Evolutionary conservation across 2,797 vertebrate species (phyloP).

Genomic region (Dallia pectoralis): DNA sequence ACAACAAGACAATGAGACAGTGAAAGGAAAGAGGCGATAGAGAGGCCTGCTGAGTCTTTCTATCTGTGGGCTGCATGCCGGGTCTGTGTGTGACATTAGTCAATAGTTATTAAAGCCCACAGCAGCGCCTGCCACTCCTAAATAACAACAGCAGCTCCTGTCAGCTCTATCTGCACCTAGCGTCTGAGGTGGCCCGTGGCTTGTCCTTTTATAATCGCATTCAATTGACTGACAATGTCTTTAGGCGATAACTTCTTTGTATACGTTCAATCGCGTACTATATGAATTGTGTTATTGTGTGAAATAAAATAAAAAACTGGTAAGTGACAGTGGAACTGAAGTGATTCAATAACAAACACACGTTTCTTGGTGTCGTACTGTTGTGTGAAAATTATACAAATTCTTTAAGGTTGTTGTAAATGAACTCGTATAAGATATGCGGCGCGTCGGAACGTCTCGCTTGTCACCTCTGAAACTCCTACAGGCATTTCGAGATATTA

Average conservation of each 20-base stretch:
- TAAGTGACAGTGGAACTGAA: background rate
- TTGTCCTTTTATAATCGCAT: background rate
- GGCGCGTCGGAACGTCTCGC: background rate
- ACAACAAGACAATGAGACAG: background rate
- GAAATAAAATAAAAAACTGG: background rate
- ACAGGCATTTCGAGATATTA: background rate
- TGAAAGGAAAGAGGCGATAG: slow-evolving; percentile 18
- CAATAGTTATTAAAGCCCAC: slow-evolving; percentile 68
- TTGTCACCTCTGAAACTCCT: background rate
- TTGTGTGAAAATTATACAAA: background rate
- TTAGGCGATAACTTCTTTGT: background rate
- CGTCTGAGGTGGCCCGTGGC: background rate
- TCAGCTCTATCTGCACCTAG: background rate
- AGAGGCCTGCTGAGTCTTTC: background rate
- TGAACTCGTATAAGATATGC: background rate
- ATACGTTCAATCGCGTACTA: too few species aligned
- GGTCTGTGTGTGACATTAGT: slow-evolving; percentile 59
- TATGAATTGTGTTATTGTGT: background rate
- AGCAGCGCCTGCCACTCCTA: slow-evolving; percentile 56
- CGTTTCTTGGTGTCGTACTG: background rate
- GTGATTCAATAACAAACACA: background rate
- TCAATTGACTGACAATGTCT: background rate
- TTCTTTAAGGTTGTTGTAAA: background rate
- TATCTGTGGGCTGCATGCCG: slow-evolving; percentile 15
- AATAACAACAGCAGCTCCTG: background rate